Evolutionary conservation across 2,113 vertebrate species (phyloP).

Genomic region (Deroptyus accipitrinus): DNA sequence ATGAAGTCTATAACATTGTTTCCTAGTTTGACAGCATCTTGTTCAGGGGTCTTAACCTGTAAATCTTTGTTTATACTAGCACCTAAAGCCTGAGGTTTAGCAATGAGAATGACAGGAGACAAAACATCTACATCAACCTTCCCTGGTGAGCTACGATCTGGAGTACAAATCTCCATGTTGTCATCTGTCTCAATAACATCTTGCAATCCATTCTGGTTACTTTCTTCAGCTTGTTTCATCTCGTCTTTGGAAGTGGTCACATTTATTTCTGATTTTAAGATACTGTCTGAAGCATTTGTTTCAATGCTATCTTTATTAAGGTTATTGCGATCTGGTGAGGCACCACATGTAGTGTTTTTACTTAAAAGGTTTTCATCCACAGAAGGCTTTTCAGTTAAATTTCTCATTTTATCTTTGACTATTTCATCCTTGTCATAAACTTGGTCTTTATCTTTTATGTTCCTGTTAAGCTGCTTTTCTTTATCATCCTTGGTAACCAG

Average conservation of each 20-base stretch:
- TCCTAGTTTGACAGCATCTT: conserved; percentile 3
- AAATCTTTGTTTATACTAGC: background rate
- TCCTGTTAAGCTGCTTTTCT: conserved; percentile 33
- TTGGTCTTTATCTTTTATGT: conserved; percentile 21
- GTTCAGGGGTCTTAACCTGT: background rate
- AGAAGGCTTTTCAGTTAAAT: background rate
- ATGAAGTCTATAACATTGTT: background rate
- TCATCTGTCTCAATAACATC: conserved; percentile 79
- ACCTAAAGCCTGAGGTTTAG: conserved; percentile 12
- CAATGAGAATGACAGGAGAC: conserved; percentile 25
- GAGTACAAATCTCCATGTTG: conserved; percentile 89
- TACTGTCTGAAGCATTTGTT: background rate
- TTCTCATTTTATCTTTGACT: background rate
- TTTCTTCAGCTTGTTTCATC: conserved; percentile 45
- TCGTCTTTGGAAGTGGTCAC: conserved; percentile 14
- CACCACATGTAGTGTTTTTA: background rate
- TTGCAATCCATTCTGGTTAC: conserved; percentile 19
- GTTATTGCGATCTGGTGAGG: conserved; percentile 5
- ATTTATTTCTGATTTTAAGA: conserved; percentile 52
- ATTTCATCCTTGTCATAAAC: conserved; percentile 36
- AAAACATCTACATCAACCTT: conserved; percentile 62
- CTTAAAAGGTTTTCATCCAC: background rate
- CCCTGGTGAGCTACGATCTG: conserved; percentile 76
- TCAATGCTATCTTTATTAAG: conserved; percentile 21
- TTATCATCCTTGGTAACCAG: conserved; percentile 33